Conservation (phyloP, 2,797 vertebrate species). For the Corythornis leucogaster region DNA sequence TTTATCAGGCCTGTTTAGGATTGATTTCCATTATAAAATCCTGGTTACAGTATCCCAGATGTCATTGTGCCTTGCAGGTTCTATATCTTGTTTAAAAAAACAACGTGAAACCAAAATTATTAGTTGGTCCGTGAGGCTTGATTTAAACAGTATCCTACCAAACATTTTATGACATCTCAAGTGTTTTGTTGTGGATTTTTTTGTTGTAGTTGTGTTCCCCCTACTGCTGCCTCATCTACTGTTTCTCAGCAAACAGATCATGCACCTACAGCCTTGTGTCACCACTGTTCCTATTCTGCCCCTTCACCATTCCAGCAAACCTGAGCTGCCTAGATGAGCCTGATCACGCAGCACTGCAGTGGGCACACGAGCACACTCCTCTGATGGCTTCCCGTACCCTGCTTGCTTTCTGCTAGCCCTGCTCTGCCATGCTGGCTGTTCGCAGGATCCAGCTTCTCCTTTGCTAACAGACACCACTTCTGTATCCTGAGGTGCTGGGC, state of each 20-base stretch:
- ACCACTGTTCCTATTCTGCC: neutral
- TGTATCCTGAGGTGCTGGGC: slow-evolving; percentile 3
- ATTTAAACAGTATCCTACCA: neutral
- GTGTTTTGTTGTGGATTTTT: neutral
- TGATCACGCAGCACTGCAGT: neutral
- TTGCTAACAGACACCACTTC: slow-evolving; percentile 6
- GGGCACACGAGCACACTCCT: neutral
- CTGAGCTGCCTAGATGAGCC: neutral
- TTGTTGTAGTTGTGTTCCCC: neutral
- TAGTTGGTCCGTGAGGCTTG: neutral
- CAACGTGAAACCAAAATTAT: neutral
- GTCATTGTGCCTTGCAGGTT: neutral
- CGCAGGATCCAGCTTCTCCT: neutral
- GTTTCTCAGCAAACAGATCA: neutral
- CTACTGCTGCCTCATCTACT: neutral
- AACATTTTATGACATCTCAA: neutral
- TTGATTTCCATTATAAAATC: slow-evolving; percentile 46
- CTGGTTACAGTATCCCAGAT: neutral
- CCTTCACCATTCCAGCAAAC: neutral
- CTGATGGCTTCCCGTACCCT: neutral
- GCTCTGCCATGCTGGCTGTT: neutral
- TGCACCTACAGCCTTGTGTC: neutral
- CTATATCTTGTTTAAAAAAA: neutral
- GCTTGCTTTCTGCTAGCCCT: neutral
- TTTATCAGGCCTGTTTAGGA: slow-evolving; percentile 35